A percentile compares a stretch with the other conserved stretches of the same genome.
These are phyloP conservation scores for Mesocentrotus franciscanus DNA, from an alignment of 53 echinoderm and acorn worm species.

Conservation along the genomic window DNA sequence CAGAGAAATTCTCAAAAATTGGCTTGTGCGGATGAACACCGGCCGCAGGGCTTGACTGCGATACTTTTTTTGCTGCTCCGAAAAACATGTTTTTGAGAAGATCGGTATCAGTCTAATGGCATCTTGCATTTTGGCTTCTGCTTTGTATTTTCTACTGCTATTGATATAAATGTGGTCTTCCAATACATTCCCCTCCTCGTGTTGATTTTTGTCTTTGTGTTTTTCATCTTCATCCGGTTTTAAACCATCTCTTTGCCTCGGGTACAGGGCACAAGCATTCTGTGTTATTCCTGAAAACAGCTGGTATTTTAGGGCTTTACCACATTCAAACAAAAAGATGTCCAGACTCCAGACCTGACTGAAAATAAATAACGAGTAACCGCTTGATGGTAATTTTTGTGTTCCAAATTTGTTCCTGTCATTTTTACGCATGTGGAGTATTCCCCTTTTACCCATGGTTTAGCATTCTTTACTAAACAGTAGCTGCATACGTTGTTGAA, in stretches of 20 bases:
- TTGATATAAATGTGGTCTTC: neutral
- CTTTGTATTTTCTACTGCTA: neutral
- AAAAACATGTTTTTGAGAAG: constrained; percentile 38
- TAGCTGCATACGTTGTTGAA: too few relatives aligned
- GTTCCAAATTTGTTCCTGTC: too few relatives aligned
- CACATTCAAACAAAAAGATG: neutral
- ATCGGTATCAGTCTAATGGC: constrained; percentile 12
- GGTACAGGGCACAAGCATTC: neutral
- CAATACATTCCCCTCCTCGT: neutral
- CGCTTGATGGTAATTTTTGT: too few relatives aligned
- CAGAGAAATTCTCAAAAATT: constrained; percentile 21
- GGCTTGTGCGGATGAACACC: neutral
- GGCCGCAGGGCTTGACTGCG: neutral
- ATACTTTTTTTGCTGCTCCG: constrained; percentile 20
- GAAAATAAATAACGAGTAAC: too few relatives aligned
- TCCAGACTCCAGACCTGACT: neutral
- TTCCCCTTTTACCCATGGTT: too few relatives aligned
- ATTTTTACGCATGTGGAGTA: too few relatives aligned
- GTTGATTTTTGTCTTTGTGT: neutral
- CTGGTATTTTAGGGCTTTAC: neutral
- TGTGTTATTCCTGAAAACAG: neutral
- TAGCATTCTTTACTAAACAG: too few relatives aligned
- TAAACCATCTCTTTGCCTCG: neutral
- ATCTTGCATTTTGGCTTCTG: neutral
- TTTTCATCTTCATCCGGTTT: neutral